These are phyloP conservation scores for Idaea biselata DNA, from an alignment of 2,888 invertebrate genomes.

Conservation along the genomic window DNA sequence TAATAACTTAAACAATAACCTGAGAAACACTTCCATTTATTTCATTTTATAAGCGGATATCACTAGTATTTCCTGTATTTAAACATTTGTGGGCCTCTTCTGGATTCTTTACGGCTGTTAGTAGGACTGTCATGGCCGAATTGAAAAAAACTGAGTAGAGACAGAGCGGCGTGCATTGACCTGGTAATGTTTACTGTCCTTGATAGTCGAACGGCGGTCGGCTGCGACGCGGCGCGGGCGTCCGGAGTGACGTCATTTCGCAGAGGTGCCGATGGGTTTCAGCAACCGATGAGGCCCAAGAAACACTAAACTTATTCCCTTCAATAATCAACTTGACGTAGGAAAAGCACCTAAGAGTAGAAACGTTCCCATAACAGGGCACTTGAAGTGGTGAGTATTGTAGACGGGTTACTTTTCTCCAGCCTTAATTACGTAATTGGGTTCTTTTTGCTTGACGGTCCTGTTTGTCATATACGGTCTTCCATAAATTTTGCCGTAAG, in stretches of 20 bases:
- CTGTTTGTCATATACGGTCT: no score
- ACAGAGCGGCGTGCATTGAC: slow-evolving; percentile 70
- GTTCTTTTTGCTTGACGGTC: no score
- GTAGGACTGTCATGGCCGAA: slow-evolving; percentile 62
- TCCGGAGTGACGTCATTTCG: slow-evolving; percentile 65
- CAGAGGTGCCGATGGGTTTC: slow-evolving; percentile 77
- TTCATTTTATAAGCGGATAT: slow-evolving; percentile 16
- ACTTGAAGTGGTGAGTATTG: no score
- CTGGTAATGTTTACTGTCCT: slow-evolving; percentile 79
- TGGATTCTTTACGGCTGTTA: slow-evolving; percentile 47
- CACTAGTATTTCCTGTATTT: slow-evolving; percentile 21
- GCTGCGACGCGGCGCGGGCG: slow-evolving; percentile 36
- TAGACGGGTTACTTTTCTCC: no score
- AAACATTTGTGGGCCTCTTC: slow-evolving; percentile 49
- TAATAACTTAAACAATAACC: not conserved
- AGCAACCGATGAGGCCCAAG: slow-evolving; percentile 33
- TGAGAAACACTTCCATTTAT: not conserved
- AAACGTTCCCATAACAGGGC: not conserved
- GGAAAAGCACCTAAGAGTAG: not conserved
- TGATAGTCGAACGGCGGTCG: slow-evolving; percentile 53
- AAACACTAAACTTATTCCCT: not conserved
- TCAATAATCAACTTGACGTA: not conserved
- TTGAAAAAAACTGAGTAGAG: slow-evolving; percentile 60
- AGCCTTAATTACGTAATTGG: no score
- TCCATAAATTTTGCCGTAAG: no score